phyloP scores from a whole-genome alignment of 2,797 vertebrate genomes.

The Oophaga sylvatica region DNA sequence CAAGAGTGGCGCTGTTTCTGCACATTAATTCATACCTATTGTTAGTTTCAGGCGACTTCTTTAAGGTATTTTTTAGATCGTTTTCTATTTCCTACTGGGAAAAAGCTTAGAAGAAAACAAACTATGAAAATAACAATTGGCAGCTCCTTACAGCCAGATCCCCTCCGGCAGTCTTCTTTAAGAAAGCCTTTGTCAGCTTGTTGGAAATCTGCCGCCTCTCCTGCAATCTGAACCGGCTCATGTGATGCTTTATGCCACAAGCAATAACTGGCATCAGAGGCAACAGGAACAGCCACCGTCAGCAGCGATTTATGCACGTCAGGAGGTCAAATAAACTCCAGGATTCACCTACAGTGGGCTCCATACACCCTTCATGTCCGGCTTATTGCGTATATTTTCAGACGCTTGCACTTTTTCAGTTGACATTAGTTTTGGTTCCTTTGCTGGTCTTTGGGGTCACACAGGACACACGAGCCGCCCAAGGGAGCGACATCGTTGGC shows the following conservation, averaged over 20 bases:
- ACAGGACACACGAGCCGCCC: no score
- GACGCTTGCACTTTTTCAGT: no score
- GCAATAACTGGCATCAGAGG: constrained; percentile 27
- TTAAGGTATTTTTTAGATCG: background rate
- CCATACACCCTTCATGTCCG: background rate
- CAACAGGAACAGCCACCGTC: background rate
- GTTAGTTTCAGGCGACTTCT: background rate
- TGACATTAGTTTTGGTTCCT: no score
- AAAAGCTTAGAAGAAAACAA: constrained; percentile 18
- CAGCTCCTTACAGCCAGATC: constrained; percentile 17
- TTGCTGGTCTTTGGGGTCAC: no score
- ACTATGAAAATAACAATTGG: constrained; percentile 29
- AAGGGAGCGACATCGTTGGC: no score
- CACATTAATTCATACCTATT: background rate
- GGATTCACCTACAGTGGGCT: background rate
- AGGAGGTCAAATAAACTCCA: background rate
- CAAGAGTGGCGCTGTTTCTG: background rate
- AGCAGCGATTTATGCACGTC: background rate
- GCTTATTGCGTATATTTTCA: background rate
- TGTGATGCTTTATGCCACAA: constrained; percentile 24
- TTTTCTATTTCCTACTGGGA: background rate
- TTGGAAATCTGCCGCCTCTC: constrained; percentile 20
- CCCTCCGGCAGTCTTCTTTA: constrained; percentile 16
- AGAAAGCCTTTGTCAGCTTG: constrained; percentile 20
- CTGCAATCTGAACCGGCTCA: background rate